Conservation (phyloP, 1,140 invertebrate genomes). For the Proctacanthus coquilletti region DNA sequence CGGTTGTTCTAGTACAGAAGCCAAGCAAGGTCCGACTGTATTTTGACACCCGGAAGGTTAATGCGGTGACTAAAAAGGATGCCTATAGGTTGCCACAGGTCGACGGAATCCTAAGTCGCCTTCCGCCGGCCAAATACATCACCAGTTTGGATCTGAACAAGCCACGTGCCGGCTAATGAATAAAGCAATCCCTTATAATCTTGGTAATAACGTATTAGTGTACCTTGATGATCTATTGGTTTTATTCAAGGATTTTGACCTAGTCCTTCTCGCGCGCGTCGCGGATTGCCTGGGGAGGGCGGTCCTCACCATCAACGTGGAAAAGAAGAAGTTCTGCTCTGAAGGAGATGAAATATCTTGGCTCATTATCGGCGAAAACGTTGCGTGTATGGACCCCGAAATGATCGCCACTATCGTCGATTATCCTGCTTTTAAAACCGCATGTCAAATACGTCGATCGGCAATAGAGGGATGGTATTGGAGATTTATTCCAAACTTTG, state of each 20-base stretch:
- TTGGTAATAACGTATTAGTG: constrained; percentile 11
- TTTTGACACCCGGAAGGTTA: constrained; percentile 24
- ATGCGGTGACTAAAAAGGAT: constrained; percentile 22
- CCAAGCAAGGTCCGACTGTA: constrained; percentile 12
- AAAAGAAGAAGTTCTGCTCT: constrained; percentile 28
- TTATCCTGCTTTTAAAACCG: constrained; percentile 17
- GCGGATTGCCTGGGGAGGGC: constrained; percentile 20
- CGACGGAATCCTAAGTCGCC: constrained; percentile 18
- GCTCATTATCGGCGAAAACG: constrained; percentile 15
- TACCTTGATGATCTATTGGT: constrained; percentile 35
- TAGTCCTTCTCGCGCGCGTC: constrained; percentile 20
- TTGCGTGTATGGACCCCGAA: constrained; percentile 19
- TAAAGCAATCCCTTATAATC: constrained; percentile 8
- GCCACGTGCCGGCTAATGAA: constrained; percentile 8
- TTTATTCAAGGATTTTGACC: constrained; percentile 17
- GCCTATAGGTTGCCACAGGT: constrained; percentile 13
- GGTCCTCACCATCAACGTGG: constrained; percentile 30
- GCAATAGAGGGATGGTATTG: constrained; percentile 30
- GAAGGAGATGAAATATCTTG: constrained; percentile 12
- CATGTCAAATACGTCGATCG: constrained; percentile 22
- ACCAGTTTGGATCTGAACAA: constrained; percentile 15
- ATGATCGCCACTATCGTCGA: constrained; percentile 25
- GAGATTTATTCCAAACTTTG: constrained; percentile 21
- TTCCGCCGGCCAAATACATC: constrained; percentile 15
- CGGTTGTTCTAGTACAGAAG: background rate